A percentile compares a stretch with the other conserved stretches of the same genome.
phyloP scores from a whole-genome alignment of 2,797 vertebrate genomes.

The Cichlasoma orientale region DNA sequence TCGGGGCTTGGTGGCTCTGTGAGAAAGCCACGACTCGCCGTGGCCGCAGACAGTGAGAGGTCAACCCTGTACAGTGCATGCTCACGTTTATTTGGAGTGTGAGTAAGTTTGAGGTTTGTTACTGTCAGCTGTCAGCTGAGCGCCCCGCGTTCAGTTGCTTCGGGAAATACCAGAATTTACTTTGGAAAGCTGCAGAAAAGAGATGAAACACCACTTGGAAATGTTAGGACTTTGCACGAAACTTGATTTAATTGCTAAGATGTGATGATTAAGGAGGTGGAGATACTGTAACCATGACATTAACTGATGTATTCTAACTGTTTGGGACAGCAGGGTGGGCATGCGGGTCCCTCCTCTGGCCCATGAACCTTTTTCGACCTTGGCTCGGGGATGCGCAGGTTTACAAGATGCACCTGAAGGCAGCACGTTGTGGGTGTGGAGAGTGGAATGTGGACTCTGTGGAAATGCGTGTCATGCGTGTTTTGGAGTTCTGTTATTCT shows the following conservation, averaged over 20 bases:
- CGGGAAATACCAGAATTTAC: not conserved
- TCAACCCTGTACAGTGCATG: not conserved
- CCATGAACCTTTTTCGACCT: not conserved
- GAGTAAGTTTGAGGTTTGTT: slow-evolving; percentile 10
- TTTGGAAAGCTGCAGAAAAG: not conserved
- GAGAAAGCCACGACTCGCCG: not conserved
- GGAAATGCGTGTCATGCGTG: slow-evolving; percentile 6
- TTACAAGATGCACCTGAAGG: slow-evolving; percentile 51
- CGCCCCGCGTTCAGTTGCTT: not conserved
- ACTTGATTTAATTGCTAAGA: too few species aligned
- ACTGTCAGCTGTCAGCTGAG: slow-evolving; percentile 11
- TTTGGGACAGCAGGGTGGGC: not conserved
- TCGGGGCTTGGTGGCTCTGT: not conserved
- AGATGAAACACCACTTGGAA: not conserved
- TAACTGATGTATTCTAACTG: not conserved
- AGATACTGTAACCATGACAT: not conserved
- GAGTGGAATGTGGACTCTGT: slow-evolving; percentile 26
- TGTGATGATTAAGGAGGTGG: not conserved
- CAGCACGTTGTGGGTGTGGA: slow-evolving; percentile 30
- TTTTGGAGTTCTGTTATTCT: slow-evolving; percentile 1
- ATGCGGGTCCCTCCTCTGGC: not conserved
- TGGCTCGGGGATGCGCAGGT: not conserved
- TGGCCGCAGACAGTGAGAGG: not conserved
- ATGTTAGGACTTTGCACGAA: not conserved
- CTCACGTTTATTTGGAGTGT: not conserved